Evolutionary conservation across 2,113 vertebrate genomes (phyloP), one percentile per base, ranked within the genome.

Genomic region (Clarias batrachus): DNA sequence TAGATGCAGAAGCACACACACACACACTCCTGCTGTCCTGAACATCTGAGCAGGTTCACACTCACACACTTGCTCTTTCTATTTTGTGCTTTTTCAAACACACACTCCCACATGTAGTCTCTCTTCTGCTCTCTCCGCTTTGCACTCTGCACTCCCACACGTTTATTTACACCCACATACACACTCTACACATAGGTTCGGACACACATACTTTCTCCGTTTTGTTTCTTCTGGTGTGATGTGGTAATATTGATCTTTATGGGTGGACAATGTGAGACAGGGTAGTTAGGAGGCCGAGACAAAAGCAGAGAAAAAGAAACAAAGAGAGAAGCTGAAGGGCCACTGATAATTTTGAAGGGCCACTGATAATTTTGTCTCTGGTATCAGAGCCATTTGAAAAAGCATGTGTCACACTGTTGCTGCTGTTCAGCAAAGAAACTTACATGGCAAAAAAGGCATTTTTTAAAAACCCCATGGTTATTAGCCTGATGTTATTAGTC

Each of bases 1-100:
- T 65, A 71, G 6, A 60, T 59, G 25, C 66, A 65, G 48, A 48
- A 70, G 33, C 73, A 60, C 27, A 86, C 33, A 30, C 3, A 65
- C 54, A 41, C 23, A 82, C 68, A 71, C 68, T 52, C 65, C 78
- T 82, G 79, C 85, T 86, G 85, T 78, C 71, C 59, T 63, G 23
- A 85, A 79, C 60, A 85, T 65, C 48, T 78, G 76, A 59, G 11
- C 25, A 73, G 70, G 79, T 82, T 87, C 86, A 82, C 48, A 76
- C 71, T 82, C 30, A 66, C 80, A 82, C 73, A 78, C 80, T 87
- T 37, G 8, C 62, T 68, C 68, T 73, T 66, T 63, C 73, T 77
- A 17, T 73, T 65, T 87, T 78, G 62, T 76, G 65, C 19, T 82
- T 16, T 81, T 56, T 56, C 25, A 65, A 86, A 82, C 68, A 86